These are phyloP conservation scores for Nautilus pompilius DNA, from an alignment of 1,140 invertebrate genomes.

Conservation along the genomic window DNA sequence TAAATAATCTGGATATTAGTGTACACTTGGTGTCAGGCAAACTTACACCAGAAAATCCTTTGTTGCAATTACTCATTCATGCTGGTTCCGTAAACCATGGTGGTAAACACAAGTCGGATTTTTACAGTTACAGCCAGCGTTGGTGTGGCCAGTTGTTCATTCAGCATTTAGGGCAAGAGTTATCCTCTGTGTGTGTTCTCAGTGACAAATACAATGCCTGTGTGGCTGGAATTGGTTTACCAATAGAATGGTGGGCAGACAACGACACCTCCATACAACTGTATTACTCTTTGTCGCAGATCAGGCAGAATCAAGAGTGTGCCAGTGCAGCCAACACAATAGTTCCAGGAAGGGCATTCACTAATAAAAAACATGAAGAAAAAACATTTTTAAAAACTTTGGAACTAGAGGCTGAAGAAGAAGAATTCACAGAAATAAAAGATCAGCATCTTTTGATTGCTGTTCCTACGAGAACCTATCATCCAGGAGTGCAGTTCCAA, in stretches of 20 bases:
- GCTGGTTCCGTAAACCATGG: conserved; percentile 15
- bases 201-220: conserved; percentile 27
- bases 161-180: conserved; percentile 18
- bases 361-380: conserved; percentile 15
- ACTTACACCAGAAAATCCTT: conserved; percentile 21
- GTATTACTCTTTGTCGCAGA: conserved; percentile 33
- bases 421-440: conserved; percentile 21
- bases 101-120: conserved; percentile 14
- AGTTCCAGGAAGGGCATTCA: conserved; percentile 21
- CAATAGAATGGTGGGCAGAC: conserved; percentile 27
- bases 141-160: conserved; percentile 39
- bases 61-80: conserved; percentile 35
- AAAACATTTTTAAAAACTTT: conserved; percentile 27
- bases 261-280: conserved; percentile 20
- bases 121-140: conserved; percentile 18
- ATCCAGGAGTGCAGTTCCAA: conserved; percentile 28
- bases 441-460: conserved; percentile 32
- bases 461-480: conserved; percentile 24
- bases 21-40: conserved; percentile 29
- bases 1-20: conserved; percentile 31
- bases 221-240: conserved; percentile 28
- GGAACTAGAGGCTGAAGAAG: conserved; percentile 12
- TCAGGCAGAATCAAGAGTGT: conserved; percentile 38
- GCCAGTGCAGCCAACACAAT: conserved; percentile 38
- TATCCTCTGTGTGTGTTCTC: conserved; percentile 35